Conservation (phyloP, 2,888 invertebrate genomes). For the Automeris io region DNA sequence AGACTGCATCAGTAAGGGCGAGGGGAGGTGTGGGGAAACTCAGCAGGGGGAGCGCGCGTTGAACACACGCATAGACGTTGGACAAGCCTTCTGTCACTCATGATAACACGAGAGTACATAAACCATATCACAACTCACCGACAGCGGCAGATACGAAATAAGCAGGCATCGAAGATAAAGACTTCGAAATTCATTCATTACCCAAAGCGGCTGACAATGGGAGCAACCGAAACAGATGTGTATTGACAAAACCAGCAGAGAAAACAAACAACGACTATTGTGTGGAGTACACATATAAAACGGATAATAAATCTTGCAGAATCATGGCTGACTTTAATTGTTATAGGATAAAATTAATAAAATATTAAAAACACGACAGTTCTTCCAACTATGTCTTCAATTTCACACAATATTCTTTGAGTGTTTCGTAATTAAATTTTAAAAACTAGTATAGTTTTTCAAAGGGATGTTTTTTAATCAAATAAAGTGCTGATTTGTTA, state of each 20-base stretch:
- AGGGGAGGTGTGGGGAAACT: conserved; percentile 33
- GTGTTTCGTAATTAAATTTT: too few relatives aligned
- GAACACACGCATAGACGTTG: conserved; percentile 48
- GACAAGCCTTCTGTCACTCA: conserved; percentile 56
- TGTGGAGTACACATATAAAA: conserved; percentile 29
- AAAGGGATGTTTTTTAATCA: too few relatives aligned
- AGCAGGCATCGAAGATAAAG: conserved; percentile 12
- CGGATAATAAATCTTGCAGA: conserved; percentile 39
- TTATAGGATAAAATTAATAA: too few relatives aligned
- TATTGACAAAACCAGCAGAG: conserved; percentile 46
- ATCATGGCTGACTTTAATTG: too few relatives aligned
- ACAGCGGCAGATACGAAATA: conserved; percentile 2
- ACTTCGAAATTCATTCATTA: conserved; percentile 28
- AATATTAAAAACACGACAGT: too few relatives aligned
- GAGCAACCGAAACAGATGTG: conserved; percentile 43
- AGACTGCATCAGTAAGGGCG: conserved; percentile 60
- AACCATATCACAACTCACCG: conserved; percentile 26
- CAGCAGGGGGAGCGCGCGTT: conserved; percentile 55
- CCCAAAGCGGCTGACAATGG: conserved; percentile 26
- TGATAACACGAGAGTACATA: conserved; percentile 67
- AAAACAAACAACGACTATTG: conserved; percentile 46
- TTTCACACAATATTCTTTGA: too few relatives aligned
- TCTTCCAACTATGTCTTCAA: too few relatives aligned
- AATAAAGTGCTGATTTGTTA: too few relatives aligned
- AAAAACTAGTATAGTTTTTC: too few relatives aligned